Conservation (phyloP, 2,888 invertebrate species). For the Tachina grossa region DNA sequence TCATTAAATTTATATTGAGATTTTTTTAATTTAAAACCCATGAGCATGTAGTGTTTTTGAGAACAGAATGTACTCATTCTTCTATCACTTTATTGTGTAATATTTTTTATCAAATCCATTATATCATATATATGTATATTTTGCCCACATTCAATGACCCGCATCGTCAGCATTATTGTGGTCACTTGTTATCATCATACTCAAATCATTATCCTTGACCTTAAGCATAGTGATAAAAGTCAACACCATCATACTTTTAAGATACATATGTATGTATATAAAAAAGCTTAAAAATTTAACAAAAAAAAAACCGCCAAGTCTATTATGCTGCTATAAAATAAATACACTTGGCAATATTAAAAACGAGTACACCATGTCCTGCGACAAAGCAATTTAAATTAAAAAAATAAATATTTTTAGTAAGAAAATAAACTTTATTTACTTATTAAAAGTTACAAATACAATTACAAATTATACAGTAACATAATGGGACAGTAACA, state of each 20-base stretch:
- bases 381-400: neutral
- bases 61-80: neutral
- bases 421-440: too few relatives aligned
- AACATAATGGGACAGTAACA: too few relatives aligned
- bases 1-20: too few relatives aligned
- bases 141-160: slow-evolving; percentile 37
- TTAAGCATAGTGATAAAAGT: slow-evolving; percentile 59
- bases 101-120: neutral
- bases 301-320: slow-evolving; percentile 32
- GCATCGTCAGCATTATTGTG: slow-evolving; percentile 28
- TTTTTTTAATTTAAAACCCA: too few relatives aligned
- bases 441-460: too few relatives aligned
- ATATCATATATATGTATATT: neutral
- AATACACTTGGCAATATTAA: slow-evolving; percentile 36
- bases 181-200: slow-evolving; percentile 44
- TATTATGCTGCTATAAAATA: slow-evolving; percentile 63
- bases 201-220: slow-evolving; percentile 69
- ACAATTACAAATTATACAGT: too few relatives aligned
- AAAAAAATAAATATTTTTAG: too few relatives aligned
- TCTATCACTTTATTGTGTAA: neutral
- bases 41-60: too few relatives aligned
- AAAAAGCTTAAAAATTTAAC: slow-evolving; percentile 12
- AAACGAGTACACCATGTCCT: slow-evolving; percentile 27
- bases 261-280: neutral
- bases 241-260: slow-evolving; percentile 63